Percentiles rank a stretch among this genome's conserved stretches.
phyloP scores from a whole-genome alignment of 2,113 vertebrate genomes.

The Carollia perspicillata region DNA sequence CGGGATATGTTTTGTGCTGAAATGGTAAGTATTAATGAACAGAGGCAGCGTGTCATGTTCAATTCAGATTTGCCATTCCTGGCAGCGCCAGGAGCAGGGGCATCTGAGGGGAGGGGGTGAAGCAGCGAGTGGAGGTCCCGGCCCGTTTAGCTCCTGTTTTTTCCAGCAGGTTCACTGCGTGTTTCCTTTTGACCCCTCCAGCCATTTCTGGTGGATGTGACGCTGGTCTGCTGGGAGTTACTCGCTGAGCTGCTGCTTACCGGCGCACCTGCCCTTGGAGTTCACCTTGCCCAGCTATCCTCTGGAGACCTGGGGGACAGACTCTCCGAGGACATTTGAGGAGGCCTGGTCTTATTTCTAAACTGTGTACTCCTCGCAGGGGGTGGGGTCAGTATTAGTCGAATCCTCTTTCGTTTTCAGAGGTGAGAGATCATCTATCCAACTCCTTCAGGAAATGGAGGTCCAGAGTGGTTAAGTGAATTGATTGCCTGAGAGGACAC shows the following conservation, averaged over 20 bases:
- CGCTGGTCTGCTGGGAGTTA: background rate
- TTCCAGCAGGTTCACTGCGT: background rate
- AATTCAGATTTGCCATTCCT: background rate
- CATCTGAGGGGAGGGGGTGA: rapidly evolving
- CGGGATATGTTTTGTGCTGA: background rate
- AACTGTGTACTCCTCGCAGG: background rate
- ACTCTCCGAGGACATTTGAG: background rate
- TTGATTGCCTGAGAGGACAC: background rate
- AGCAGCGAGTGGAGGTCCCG: background rate
- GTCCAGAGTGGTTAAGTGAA: background rate
- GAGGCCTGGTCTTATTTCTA: background rate
- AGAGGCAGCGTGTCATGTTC: background rate
- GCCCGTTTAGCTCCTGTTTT: background rate
- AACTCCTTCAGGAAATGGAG: background rate
- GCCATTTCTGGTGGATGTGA: background rate
- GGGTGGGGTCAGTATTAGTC: background rate
- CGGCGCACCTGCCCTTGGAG: background rate
- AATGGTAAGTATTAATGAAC: background rate
- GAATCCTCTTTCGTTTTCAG: background rate
- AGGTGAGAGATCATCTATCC: background rate
- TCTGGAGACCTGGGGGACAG: background rate
- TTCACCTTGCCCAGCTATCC: background rate
- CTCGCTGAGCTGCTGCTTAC: background rate
- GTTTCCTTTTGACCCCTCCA: background rate
- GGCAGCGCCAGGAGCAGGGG: background rate